Evolutionary conservation across 2,113 vertebrate genomes (phyloP).

Genomic region (Beaufortia kweichowensis): DNA sequence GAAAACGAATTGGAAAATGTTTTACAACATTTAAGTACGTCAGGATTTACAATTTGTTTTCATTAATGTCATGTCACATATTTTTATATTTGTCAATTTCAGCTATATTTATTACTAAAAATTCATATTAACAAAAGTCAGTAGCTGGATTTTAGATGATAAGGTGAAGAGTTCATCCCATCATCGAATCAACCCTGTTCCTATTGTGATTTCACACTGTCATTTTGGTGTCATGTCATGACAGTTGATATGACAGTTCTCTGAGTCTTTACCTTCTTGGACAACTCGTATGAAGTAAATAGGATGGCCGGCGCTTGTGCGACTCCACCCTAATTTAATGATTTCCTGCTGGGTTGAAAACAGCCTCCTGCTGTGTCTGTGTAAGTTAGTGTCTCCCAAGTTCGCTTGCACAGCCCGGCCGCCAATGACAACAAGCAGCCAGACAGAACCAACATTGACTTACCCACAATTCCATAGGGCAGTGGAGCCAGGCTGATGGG

Average conservation of each 20-base stretch:
- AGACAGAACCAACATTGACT: conserved; percentile 70
- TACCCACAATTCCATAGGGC: conserved; percentile 52
- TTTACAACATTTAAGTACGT: no score
- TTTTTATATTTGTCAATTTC: no score
- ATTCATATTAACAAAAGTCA: no score
- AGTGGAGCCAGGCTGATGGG: conserved; percentile 41
- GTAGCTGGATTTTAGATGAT: background rate
- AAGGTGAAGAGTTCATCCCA: no score
- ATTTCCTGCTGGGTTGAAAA: conserved; percentile 34
- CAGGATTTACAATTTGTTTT: no score
- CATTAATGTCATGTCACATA: no score
- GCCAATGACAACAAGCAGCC: conserved; percentile 67
- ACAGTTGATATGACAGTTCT: background rate
- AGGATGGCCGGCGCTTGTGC: conserved; percentile 3
- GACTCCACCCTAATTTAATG: conserved; percentile 41
- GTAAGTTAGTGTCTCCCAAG: conserved; percentile 58
- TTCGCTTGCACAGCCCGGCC: conserved; percentile 48
- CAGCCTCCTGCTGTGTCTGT: conserved; percentile 51
- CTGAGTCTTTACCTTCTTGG: background rate
- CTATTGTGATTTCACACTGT: background rate
- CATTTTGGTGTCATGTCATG: background rate
- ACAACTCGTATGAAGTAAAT: background rate
- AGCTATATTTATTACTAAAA: no score
- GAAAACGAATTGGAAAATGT: background rate
- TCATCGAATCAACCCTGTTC: no score